Evolutionary conservation across 53 echinoderm and acorn worm species (phyloP).

Genomic region (Temnopleurus reevesii): DNA sequence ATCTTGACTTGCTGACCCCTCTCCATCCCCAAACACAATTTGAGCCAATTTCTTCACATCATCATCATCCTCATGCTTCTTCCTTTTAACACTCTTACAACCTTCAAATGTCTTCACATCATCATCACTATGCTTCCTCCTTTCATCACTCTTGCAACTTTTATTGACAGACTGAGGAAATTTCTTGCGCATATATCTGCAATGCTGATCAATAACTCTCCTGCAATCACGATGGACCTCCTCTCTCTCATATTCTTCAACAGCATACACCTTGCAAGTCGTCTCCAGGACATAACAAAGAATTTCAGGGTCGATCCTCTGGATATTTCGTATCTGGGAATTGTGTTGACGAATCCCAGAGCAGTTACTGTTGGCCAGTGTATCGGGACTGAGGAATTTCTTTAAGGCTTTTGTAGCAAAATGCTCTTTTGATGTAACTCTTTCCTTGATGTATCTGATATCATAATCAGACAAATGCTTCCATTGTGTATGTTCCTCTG

Average conservation of each 20-base stretch:
- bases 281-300: background rate
- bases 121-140: background rate
- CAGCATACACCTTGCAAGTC: background rate
- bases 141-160: background rate
- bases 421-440: background rate
- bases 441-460: background rate
- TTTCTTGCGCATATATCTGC: background rate
- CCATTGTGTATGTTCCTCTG: no score
- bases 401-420: background rate
- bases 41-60: background rate
- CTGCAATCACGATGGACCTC: background rate
- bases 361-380: background rate
- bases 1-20: background rate
- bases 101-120: background rate
- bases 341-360: background rate
- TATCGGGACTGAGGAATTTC: background rate
- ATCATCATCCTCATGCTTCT: background rate
- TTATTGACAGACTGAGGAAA: background rate
- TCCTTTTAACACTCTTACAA: background rate
- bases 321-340: background rate
- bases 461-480: background rate
- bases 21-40: background rate
- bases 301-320: background rate
- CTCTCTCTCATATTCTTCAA: background rate
- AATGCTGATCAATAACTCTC: background rate